Evolutionary conservation across 2,113 vertebrate species (phyloP), one percentile per base, ranked within the genome.

Genomic region (Hassar affinis): DNA sequence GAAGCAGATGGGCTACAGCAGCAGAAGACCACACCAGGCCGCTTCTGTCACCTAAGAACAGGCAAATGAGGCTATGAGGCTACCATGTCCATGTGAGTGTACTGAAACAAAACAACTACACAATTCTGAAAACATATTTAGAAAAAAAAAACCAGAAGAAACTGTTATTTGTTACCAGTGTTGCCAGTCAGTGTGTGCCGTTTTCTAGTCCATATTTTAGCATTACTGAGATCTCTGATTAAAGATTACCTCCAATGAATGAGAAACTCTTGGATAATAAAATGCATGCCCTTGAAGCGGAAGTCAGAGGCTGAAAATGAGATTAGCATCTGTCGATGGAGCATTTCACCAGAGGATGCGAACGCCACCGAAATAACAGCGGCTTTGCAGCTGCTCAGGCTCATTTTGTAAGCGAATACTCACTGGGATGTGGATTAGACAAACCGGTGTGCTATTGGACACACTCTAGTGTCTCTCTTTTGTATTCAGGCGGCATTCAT

Each of bases 101-200:
- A n/a, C n/a, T n/a, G n/a, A n/a, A n/a, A n/a, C n/a, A n/a, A n/a
- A n/a, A n/a, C n/a, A n/a, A n/a, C n/a, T n/a, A n/a, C n/a, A n/a
- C n/a, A n/a, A n/a, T n/a, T n/a, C n/a, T n/a, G n/a, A n/a, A n/a
- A n/a, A n/a, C n/a, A n/a, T n/a, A n/a, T n/a, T n/a, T n/a, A n/a
- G n/a, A n/a, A n/a, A n/a, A n/a, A n/a, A n/a, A n/a, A n/a, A n/a
- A n/a, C n/a, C n/a, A n/a, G n/a, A n/a, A n/a, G n/a, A n/a, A n/a
- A n/a, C n/a, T n/a, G n/a, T n/a, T n/a, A n/a, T 42, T 42, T 42
- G 38, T 42, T 42, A 42, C 6, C 38, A 42, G 38, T 42, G 38
- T 42, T 42, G 72, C 77, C 12, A 84, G 52, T 85, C 84, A 85
- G 59, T 25, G 25, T 27, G 45, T 49, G 42, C 22, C 5, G 12